A percentile compares a stretch with the other conserved stretches of the same genome.
These are phyloP conservation scores for Ochropleura plecta DNA, from an alignment of 2,888 invertebrate species.

Conservation along the genomic window DNA sequence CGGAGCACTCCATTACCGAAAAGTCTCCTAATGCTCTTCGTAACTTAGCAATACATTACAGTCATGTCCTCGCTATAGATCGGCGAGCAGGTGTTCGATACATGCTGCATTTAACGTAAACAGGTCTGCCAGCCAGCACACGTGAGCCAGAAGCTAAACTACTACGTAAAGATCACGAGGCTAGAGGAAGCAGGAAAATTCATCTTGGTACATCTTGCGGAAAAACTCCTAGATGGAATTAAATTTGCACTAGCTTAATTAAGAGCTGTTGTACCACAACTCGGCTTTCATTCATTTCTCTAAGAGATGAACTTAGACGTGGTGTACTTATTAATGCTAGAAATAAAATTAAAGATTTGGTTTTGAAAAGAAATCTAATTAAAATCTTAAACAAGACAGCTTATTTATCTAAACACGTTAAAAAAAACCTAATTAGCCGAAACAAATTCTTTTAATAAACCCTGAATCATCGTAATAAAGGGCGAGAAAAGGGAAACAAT, in stretches of 20 bases:
- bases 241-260: constrained; percentile 58
- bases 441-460: constrained; percentile 73
- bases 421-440: constrained; percentile 59
- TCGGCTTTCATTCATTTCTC: constrained; percentile 24
- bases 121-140: constrained; percentile 69
- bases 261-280: constrained; percentile 45
- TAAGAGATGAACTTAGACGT: constrained; percentile 32
- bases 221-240: constrained; percentile 45
- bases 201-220: constrained; percentile 49
- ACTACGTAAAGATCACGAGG: constrained; percentile 61
- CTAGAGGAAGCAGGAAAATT: constrained; percentile 42
- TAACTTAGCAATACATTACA: constrained; percentile 76
- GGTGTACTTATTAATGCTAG: constrained; percentile 13
- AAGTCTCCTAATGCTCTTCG: constrained; percentile 63
- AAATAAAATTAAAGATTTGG: constrained; percentile 27
- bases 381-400: constrained; percentile 9
- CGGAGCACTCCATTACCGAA: constrained; percentile 65
- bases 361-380: constrained; percentile 29
- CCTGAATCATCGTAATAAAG: constrained; percentile 73
- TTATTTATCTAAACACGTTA: constrained; percentile 36
- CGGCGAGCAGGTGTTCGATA: constrained; percentile 81
- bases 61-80: constrained; percentile 82
- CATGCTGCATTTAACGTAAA: constrained; percentile 73
- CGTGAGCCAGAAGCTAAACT: constrained; percentile 78
- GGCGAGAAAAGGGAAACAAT: constrained; percentile 75